A percentile compares a stretch with the other conserved stretches of the same genome.
Conservation (phyloP, 2,797 vertebrate species). For the Babyrousa celebensis region DNA sequence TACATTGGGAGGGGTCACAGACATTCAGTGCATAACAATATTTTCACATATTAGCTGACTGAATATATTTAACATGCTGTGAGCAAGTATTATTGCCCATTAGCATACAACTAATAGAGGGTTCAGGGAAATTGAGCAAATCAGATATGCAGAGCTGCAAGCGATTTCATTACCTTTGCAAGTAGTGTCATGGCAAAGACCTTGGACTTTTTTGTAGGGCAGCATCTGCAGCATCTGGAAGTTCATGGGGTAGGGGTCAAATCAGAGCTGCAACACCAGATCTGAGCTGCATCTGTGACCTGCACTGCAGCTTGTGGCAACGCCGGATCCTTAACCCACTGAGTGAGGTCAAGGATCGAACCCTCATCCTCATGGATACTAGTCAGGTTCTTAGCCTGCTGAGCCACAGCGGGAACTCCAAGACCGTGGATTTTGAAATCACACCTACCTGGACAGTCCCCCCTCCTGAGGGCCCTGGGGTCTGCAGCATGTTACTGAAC, state of each 20-base stretch:
- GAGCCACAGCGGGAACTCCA: no score
- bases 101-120: neutral
- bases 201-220: neutral
- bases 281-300: no score
- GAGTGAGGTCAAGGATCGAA: no score
- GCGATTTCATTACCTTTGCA: neutral
- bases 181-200: neutral
- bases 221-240: no score
- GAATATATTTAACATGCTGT: neutral
- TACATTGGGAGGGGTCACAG: neutral
- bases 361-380: no score
- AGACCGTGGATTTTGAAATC: neutral
- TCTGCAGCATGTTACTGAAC: neutral
- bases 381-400: no score
- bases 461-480: neutral
- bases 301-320: no score
- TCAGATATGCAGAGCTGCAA: neutral
- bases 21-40: neutral
- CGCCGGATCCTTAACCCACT: no score
- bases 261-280: no score
- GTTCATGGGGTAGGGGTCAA: no score
- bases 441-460: neutral
- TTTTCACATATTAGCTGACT: neutral
- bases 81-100: neutral
- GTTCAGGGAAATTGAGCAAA: neutral